Evolutionary conservation across 2,797 vertebrate species (phyloP).

Genomic region (Coluber constrictor): DNA sequence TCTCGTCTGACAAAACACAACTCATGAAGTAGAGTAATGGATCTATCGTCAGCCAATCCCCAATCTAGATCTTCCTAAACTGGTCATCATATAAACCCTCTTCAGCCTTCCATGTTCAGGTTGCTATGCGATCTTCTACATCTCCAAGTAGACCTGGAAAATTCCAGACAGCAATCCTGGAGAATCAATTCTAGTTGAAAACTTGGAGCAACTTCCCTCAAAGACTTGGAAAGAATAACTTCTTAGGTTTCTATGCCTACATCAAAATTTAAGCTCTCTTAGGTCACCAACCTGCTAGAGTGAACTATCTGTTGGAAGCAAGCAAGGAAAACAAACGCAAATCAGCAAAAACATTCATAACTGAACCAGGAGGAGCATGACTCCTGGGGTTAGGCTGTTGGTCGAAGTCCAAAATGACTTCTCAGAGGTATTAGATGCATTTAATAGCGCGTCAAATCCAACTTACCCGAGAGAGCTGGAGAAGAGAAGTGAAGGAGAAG

Average conservation of each 20-base stretch:
- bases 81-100: background rate
- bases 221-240: background rate
- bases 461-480: background rate
- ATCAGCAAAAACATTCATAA: background rate
- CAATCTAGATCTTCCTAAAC: background rate
- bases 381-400: background rate
- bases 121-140: background rate
- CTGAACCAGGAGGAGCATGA: background rate
- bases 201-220: background rate
- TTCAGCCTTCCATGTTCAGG: background rate
- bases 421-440: background rate
- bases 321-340: background rate
- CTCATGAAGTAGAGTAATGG: background rate
- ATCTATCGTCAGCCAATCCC: background rate
- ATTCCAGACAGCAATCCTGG: background rate
- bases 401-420: background rate
- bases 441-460: background rate
- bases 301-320: background rate
- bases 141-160: background rate
- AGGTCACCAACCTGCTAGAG: background rate
- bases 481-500: background rate
- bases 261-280: background rate
- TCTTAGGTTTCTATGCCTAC: background rate
- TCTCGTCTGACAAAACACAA: background rate
- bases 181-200: background rate